A percentile compares a stretch with the other conserved stretches of the same genome.
Conservation (phyloP, 2,113 vertebrate genomes). For the Coturnix japonica region DNA sequence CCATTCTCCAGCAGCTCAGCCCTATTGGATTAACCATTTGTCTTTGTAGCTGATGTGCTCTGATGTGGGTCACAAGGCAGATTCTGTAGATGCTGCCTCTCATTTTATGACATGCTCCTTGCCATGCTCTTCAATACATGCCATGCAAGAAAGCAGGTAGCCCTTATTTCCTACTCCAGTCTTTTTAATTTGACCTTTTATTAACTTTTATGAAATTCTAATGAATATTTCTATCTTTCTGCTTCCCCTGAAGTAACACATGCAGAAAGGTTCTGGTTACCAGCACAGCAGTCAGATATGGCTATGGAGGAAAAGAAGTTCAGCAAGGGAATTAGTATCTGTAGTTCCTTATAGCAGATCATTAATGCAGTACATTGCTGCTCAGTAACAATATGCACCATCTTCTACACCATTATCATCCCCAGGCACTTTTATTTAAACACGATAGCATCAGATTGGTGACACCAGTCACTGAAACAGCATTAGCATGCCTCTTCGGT, state of each 20-base stretch:
- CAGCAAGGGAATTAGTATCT: neutral
- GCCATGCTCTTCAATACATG: neutral
- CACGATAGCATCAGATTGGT: neutral
- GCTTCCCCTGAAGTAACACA: neutral
- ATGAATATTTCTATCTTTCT: constrained; percentile 28
- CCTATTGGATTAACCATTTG: neutral
- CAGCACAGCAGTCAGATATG: rapidly evolving
- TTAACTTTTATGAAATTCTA: constrained; percentile 54
- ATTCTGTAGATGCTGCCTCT: neutral
- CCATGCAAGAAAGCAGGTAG: neutral
- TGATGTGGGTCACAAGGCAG: neutral
- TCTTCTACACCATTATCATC: neutral
- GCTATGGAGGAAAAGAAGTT: neutral
- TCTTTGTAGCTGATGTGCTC: neutral
- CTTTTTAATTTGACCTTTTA: constrained; percentile 52
- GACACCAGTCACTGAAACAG: neutral
- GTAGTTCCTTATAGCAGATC: neutral
- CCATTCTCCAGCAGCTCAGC: neutral
- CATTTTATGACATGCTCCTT: neutral
- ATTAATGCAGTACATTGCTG: neutral
- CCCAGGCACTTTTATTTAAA: constrained; percentile 12
- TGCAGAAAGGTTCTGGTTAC: neutral
- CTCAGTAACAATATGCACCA: neutral
- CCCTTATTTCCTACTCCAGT: constrained; percentile 19
- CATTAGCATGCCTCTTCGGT: neutral